Evolutionary conservation across 2,797 vertebrate genomes (phyloP).

Genomic region (Amniataba percoides): DNA sequence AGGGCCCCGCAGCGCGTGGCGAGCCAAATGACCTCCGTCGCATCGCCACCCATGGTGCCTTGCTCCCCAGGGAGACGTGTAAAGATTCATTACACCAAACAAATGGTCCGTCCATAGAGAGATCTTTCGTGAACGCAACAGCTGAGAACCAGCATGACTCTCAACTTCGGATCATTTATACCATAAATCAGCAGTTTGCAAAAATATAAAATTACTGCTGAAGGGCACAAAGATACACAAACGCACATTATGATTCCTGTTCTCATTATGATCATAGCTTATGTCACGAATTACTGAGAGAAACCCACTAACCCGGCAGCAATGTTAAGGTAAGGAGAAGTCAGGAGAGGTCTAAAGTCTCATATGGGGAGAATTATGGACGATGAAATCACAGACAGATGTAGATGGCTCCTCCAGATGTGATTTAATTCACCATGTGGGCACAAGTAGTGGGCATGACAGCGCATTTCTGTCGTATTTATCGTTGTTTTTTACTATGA

Average conservation of each 20-base stretch:
- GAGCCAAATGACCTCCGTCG: conserved; percentile 59
- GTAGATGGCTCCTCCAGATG: conserved; percentile 67
- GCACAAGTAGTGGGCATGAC: neutral
- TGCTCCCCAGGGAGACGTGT: conserved; percentile 22
- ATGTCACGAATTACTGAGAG: neutral
- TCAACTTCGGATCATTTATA: conserved; percentile 22
- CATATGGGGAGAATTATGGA: conserved; percentile 48
- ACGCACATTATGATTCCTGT: neutral
- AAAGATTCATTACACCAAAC: conserved; percentile 57
- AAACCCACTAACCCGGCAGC: neutral
- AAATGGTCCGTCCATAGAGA: conserved; percentile 45
- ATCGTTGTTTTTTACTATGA: neutral
- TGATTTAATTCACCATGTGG: conserved; percentile 26
- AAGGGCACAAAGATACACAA: neutral
- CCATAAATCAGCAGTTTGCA: conserved; percentile 16
- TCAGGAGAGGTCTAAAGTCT: conserved; percentile 21
- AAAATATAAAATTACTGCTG: neutral
- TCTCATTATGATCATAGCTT: neutral
- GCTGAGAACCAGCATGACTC: conserved; percentile 51
- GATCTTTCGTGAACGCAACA: conserved; percentile 51
- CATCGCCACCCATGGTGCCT: conserved; percentile 65
- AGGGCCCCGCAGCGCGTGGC: conserved; percentile 11
- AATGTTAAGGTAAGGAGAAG: neutral
- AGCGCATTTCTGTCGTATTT: conserved; percentile 10
- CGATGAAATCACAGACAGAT: conserved; percentile 61